Conservation (phyloP, 2,888 invertebrate genomes). For the Eupeodes latifasciatus region DNA sequence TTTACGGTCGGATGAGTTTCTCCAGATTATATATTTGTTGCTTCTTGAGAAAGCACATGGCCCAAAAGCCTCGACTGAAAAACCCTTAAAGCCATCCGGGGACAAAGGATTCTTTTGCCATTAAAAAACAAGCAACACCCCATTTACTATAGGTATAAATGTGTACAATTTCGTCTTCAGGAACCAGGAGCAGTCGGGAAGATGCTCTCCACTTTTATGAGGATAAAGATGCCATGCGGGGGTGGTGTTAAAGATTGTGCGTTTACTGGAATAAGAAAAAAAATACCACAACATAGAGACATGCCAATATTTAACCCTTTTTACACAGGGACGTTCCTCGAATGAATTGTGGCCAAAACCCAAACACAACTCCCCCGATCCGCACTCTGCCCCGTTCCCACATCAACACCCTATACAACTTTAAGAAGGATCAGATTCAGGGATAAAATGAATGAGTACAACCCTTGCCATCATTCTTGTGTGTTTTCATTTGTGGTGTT, state of each 20-base stretch:
- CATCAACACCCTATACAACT: conserved; percentile 31
- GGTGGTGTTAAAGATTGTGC: conserved; percentile 34
- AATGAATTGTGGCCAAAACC: conserved; percentile 25
- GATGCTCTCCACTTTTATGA: neutral
- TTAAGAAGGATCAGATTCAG: conserved; percentile 75
- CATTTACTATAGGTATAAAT: conserved; percentile 19
- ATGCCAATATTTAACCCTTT: conserved; percentile 75
- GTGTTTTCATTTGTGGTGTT: conserved; percentile 80
- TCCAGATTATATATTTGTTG: conserved; percentile 71
- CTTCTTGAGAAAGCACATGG: conserved; percentile 64
- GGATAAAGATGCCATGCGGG: neutral
- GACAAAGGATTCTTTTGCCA: conserved; percentile 72
- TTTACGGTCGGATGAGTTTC: conserved; percentile 70
- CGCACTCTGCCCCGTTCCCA: too few relatives aligned
- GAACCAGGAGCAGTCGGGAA: neutral
- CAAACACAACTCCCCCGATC: neutral
- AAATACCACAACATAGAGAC: conserved; percentile 61
- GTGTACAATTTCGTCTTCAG: conserved; percentile 2
- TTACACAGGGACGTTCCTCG: conserved; percentile 9
- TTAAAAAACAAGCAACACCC: conserved; percentile 63
- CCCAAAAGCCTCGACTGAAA: conserved; percentile 22
- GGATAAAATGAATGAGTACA: conserved; percentile 72
- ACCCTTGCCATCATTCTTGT: conserved; percentile 55
- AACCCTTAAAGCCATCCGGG: conserved; percentile 71
- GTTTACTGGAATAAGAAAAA: conserved; percentile 36